Base-by-base conservation (phyloP, 2,797 vertebrate species). In the Pseudomugil gertrudae region DNA sequence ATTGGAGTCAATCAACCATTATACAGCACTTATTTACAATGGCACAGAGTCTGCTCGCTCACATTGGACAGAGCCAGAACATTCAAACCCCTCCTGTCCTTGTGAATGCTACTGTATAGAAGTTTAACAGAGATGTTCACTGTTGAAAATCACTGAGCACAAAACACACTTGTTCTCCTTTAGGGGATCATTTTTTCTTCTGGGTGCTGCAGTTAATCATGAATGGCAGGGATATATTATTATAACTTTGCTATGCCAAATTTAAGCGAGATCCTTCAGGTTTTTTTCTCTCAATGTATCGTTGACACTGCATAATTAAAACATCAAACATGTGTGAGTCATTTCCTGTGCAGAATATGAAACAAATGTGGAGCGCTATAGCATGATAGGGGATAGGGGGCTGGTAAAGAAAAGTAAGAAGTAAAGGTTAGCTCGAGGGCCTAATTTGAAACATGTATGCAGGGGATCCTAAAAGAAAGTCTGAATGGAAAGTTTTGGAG, bases 271-370 rank as follows among this genome's bases (percentile, higher is more conserved):
- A 56, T 32, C 40, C 56, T 74, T 66, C 57, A 23, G 57, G 59
- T 56, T 64, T 56, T n/a, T 54, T 57, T 38, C 76, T 69, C 63
- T 71, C 63, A 50, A 65, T 83, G 77, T 79, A 86, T 87, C 86
- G 68, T 79, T 85, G 76, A 83, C 80, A 83, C 74, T 66, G 77
- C 84, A 75, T 80, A 85, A 89, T 91, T 90, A 89, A 87, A 92
- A 85, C 80, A 88, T 91, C 85, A 90, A 86, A 89, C 63, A 53
- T 76, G 68, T 43, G 62, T 88, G 90, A 93, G 73, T 92, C 90
- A 92, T 66, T 87, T 90, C 88, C 87, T 91, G 91, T 77, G 78
- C 63, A 85, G 89, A 91, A 93, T 89, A 81, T 86, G 66, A 92
- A 94, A 89, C 90, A 88, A 92, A 90, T 92, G 88, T 75, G 35